These are phyloP conservation scores for Amphiprion ocellaris DNA, from an alignment of 2,113 vertebrate species.

Conservation along the genomic window DNA sequence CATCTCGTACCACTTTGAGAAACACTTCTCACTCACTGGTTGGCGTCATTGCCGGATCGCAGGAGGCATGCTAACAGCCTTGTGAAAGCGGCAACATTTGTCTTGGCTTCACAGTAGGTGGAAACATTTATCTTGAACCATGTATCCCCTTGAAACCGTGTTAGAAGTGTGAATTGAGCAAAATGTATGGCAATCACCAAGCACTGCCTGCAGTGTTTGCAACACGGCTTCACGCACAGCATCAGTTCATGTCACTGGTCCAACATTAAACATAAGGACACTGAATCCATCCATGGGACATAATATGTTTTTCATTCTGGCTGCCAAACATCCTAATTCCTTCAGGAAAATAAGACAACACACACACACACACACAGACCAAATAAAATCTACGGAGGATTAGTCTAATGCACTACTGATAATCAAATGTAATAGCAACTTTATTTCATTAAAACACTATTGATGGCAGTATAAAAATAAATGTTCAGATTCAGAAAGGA, in stretches of 20 bases:
- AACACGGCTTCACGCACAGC: slow-evolving; percentile 9
- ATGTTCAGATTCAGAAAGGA: slow-evolving; percentile 27
- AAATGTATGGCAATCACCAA: background rate
- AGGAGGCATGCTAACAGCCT: slow-evolving; percentile 11
- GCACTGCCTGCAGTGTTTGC: background rate
- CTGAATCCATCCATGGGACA: slow-evolving; percentile 14
- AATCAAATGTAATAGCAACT: slow-evolving; percentile 32
- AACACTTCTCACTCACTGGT: slow-evolving; percentile 28
- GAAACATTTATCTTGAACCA: background rate
- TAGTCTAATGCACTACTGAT: slow-evolving; percentile 38
- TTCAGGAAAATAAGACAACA: slow-evolving; percentile 32
- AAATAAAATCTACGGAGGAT: slow-evolving; percentile 52
- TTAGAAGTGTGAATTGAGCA: background rate
- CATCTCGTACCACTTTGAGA: slow-evolving; percentile 50
- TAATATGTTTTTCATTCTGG: slow-evolving; percentile 18
- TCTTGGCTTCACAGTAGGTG: background rate
- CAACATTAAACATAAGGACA: slow-evolving; percentile 26
- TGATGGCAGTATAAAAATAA: background rate
- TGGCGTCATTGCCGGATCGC: background rate
- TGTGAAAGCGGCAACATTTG: background rate
- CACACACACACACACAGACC: slow-evolving; percentile 2
- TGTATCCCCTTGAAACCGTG: background rate
- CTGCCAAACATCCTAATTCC: slow-evolving; percentile 67
- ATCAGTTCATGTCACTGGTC: slow-evolving; percentile 30
- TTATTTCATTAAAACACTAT: slow-evolving; percentile 16